These are phyloP conservation scores for Chromoteleia sp. DNA, from an alignment of 2,888 invertebrate species.

Conservation along the genomic window DNA sequence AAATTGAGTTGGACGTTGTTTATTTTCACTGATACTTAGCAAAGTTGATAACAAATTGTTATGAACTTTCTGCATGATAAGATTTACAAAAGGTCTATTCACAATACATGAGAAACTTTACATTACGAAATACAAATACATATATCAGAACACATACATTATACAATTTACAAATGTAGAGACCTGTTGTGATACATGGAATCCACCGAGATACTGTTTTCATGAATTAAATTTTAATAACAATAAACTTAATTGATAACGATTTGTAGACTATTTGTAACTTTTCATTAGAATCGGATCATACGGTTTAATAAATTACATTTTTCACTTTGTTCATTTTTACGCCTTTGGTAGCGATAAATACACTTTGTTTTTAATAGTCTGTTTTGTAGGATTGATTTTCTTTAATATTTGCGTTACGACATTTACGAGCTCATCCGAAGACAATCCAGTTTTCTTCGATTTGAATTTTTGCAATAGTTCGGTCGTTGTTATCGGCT, in stretches of 20 bases:
- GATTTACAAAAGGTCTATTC: conserved; percentile 47
- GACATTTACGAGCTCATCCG: conserved; percentile 95
- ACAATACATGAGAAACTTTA: conserved; percentile 33
- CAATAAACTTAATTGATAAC: too few relatives aligned
- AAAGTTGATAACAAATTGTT: conserved; percentile 57
- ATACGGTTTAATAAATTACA: too few relatives aligned
- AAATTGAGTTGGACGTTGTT: too few relatives aligned
- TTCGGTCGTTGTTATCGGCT: conserved; percentile 99
- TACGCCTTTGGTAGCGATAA: conserved; percentile 91
- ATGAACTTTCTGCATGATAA: conserved; percentile 49
- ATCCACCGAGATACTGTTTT: not conserved
- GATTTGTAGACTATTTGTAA: too few relatives aligned
- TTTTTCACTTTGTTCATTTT: conserved; percentile 1
- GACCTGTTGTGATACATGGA: conserved; percentile 1
- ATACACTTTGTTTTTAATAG: conserved; percentile 97
- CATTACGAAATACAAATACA: conserved; percentile 25
- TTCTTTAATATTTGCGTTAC: conserved; percentile 98
- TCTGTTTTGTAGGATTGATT: conserved; percentile 96
- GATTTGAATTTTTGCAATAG: conserved; percentile 97
- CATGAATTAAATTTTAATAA: too few relatives aligned
- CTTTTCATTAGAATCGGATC: too few relatives aligned
- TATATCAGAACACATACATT: conserved; percentile 2
- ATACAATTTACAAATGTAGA: conserved; percentile 7
- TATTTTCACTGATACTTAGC: conserved; percentile 30
- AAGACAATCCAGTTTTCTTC: conserved; percentile 95